A percentile compares a stretch with the other conserved stretches of the same genome.
Conservation (phyloP, 2,113 vertebrate genomes). For the Azemiops feae region DNA sequence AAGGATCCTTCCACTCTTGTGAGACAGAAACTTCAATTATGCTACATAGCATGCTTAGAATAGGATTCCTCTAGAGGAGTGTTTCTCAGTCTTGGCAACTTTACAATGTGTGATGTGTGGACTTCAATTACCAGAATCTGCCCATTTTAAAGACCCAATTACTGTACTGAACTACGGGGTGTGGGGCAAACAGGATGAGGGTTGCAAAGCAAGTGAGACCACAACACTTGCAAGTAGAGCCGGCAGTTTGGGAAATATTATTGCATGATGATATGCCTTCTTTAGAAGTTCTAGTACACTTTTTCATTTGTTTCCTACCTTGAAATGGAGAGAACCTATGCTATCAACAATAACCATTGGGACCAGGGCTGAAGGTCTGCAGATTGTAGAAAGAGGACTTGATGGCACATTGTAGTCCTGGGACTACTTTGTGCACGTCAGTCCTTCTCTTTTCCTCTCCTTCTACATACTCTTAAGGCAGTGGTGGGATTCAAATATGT, state of each 20-base stretch:
- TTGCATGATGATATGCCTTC: background rate
- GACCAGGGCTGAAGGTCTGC: background rate
- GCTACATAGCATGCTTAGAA: background rate
- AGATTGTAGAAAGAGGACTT: background rate
- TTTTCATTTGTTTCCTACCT: background rate
- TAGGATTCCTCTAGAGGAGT: background rate
- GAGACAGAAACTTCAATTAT: background rate
- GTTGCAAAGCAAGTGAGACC: background rate
- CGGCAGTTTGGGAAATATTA: background rate
- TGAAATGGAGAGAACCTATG: background rate
- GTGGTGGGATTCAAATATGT: no score
- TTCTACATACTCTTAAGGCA: background rate
- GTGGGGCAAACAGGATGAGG: background rate
- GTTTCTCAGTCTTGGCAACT: background rate
- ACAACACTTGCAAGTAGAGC: background rate
- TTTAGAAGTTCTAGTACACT: background rate
- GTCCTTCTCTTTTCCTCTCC: background rate
- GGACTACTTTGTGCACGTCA: background rate
- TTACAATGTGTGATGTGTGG: background rate
- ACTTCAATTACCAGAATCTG: background rate
- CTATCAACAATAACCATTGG: background rate
- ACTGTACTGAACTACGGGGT: background rate
- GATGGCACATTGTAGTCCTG: background rate
- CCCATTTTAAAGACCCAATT: background rate
- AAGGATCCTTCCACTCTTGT: background rate